Evolutionary conservation across 2,888 invertebrate genomes (phyloP).

Genomic region (Dasysyrphus albostriatus): DNA sequence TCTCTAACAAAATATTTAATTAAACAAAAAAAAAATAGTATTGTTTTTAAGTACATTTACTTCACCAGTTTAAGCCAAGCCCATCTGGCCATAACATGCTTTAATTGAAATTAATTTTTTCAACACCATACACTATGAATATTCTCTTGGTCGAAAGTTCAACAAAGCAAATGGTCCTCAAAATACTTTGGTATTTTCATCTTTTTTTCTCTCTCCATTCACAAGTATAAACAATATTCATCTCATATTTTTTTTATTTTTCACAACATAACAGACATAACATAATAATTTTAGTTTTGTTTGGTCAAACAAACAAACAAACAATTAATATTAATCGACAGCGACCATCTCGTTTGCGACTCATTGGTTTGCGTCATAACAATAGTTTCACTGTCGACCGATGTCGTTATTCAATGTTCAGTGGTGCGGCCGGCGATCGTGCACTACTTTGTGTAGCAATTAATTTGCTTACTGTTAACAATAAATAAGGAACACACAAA

Average conservation of each 20-base stretch:
- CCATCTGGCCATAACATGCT: slow-evolving; percentile 5
- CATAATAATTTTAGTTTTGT: slow-evolving; percentile 12
- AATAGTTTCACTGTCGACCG: slow-evolving; percentile 25
- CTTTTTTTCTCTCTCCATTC: neutral
- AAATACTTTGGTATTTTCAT: neutral
- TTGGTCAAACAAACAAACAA: slow-evolving; percentile 18
- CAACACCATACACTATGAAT: neutral
- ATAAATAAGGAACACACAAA: neutral
- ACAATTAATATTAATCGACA: slow-evolving; percentile 42
- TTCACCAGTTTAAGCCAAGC: slow-evolving; percentile 1
- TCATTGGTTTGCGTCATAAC: slow-evolving; percentile 40
- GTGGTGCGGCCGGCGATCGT: neutral
- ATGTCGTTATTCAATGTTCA: slow-evolving; percentile 17
- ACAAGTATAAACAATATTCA: neutral
- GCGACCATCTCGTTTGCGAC: slow-evolving; percentile 1
- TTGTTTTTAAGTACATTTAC: neutral
- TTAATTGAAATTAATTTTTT: slow-evolving; percentile 17
- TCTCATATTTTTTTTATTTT: slow-evolving; percentile 1
- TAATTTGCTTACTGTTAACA: neutral
- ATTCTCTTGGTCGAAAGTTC: slow-evolving; percentile 1
- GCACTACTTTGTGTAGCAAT: slow-evolving; percentile 17
- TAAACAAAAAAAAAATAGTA: too few relatives aligned
- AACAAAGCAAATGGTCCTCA: neutral
- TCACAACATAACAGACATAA: neutral
- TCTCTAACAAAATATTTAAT: too few relatives aligned